Evolutionary conservation across 2,888 invertebrate genomes (phyloP).

Genomic region (Amphipoea lucens): DNA sequence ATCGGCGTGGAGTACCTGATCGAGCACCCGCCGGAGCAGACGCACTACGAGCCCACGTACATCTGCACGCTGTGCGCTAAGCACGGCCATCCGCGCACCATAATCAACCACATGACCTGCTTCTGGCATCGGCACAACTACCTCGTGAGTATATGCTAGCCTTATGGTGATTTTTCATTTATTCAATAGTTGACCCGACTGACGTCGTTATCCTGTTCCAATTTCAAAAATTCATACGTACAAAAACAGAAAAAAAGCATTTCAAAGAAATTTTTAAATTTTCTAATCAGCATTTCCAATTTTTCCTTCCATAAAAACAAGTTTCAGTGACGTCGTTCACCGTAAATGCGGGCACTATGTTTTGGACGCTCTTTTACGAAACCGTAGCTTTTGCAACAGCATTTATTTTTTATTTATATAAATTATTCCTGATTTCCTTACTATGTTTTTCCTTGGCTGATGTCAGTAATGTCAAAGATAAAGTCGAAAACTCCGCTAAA

Average conservation of each 20-base stretch:
- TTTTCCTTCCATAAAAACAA: not conserved
- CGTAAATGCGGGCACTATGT: not conserved
- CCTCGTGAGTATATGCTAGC: slow-evolving; percentile 86
- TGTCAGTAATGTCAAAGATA: not conserved
- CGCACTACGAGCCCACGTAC: slow-evolving; percentile 93
- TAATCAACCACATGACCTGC: slow-evolving; percentile 94
- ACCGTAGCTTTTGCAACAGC: not conserved
- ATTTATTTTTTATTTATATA: not conserved
- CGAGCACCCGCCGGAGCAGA: slow-evolving; percentile 92
- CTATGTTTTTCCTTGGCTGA: not conserved
- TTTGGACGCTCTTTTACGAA: not conserved
- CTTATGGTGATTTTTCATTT: not conserved
- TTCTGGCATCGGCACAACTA: slow-evolving; percentile 94
- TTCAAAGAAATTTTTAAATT: not conserved
- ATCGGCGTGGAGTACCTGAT: slow-evolving; percentile 95
- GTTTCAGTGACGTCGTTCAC: not conserved
- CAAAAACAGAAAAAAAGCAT: not conserved
- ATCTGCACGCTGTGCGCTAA: slow-evolving; percentile 95
- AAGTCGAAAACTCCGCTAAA: not conserved
- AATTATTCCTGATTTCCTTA: not conserved
- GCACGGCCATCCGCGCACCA: slow-evolving; percentile 94
- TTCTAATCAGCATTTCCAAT: not conserved
- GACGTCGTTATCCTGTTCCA: not conserved
- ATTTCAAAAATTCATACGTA: too few species aligned
- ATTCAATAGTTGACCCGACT: not conserved